Evolutionary conservation across 2,888 invertebrate species (phyloP), one percentile per base, ranked within the genome.

Genomic region (Drosophila borealis): DNA sequence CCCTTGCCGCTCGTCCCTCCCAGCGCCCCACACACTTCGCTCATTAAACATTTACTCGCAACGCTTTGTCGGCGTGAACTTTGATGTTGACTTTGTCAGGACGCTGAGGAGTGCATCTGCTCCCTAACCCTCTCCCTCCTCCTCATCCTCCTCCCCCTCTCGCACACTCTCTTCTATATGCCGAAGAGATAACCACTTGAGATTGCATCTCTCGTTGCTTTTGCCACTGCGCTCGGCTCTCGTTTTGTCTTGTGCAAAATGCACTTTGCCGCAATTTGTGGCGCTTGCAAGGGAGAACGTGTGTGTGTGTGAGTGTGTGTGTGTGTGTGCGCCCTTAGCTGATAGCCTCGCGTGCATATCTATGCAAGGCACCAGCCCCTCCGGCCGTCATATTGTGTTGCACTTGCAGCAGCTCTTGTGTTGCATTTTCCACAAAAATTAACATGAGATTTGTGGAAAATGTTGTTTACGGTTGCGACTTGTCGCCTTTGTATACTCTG

Each of bases 41-140:
- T 88, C 88, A 88, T 88, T 88, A 90, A 88, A 88, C 82, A 88
- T 88, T 88, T 90, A 89, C 82, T 76, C 70, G 73, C 79, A 76
- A 84, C 81, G 88, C 89, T 89, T 88, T 90, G 90, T 89, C 89
- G 88, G 88, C 88, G 86, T 77, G 77, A 90, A 90, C 90, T 88
- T 90, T 88, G 90, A 88, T 88, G 88, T 90, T 85, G 88, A 81
- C 84, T 83, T 70, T 83, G 80, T 55, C 49, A 65, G 63, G 80
- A 66, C 63, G 46, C 53, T 41, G 25, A 63, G 71, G 68, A 44
- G 45, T 39, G 21, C 8, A 44, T 36, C 45, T 37, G 3, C 46
- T 25, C 25, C 21, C 51, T 19, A 5, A 14, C n/a, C 2, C 42
- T 8, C 13, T 6, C n/a, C 39, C 36, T 17, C 44, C 55, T 33